Percentiles rank a stretch among this genome's conserved stretches.
Conservation (phyloP, 2,113 vertebrate species). For the Sorex fumeus region DNA sequence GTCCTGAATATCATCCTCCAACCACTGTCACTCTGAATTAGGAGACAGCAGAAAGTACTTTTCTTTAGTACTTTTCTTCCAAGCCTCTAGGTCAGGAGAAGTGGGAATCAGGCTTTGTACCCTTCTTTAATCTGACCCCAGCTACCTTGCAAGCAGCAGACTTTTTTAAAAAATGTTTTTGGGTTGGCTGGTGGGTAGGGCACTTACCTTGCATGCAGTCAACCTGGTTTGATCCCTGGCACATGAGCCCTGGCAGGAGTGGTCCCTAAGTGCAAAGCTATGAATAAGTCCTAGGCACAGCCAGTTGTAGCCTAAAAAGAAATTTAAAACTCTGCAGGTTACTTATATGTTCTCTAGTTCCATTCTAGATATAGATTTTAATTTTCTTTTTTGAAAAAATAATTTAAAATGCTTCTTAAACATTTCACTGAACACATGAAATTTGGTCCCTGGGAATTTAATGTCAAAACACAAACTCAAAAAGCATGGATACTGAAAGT, state of each 20-base stretch:
- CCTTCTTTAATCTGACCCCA: background rate
- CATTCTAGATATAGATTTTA: background rate
- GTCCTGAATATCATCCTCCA: background rate
- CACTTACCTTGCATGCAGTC: no score
- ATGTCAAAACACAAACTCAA: conserved; percentile 17
- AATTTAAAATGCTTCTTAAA: conserved; percentile 54
- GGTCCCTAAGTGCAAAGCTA: no score
- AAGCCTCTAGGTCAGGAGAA: background rate
- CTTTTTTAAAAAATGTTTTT: no score
- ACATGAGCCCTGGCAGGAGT: no score
- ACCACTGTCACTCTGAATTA: background rate
- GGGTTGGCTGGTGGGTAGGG: no score
- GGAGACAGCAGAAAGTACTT: background rate
- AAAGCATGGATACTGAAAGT: conserved; percentile 48
- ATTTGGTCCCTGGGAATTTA: background rate
- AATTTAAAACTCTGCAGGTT: background rate
- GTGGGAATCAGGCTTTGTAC: no score
- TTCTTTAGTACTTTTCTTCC: background rate
- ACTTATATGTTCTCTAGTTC: background rate
- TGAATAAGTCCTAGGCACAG: no score
- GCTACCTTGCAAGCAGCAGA: background rate
- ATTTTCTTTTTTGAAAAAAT: background rate
- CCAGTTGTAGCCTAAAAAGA: no score
- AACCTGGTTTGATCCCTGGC: no score
- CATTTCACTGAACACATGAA: conserved; percentile 51